Evolutionary conservation across 2,888 invertebrate genomes (phyloP), one percentile per base, ranked within the genome.

Genomic region (Diaprepes abbreviatus): DNA sequence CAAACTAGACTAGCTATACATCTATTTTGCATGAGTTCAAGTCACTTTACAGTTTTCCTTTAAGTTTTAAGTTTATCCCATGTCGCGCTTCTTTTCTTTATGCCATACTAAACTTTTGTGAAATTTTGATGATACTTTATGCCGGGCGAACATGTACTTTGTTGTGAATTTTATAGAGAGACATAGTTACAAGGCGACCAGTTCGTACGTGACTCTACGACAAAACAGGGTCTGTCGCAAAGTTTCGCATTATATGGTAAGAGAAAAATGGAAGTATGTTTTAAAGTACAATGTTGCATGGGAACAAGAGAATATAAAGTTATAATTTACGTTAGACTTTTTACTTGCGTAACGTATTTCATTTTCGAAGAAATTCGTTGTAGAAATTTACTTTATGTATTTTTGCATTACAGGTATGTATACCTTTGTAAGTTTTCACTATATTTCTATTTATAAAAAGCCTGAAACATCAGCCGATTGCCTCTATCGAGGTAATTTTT

Each of bases 41-140:
- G 63, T 50, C 63, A 40, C 54, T 55, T 59, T 59, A 28, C 43
- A 43, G 54, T 43, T 40, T 60, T 17, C 33, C 48, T 45, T 17
- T 21, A 60, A 48, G 3, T 60, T 60, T 50, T 48, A 59, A 60
- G 35, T 45, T 45, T 43, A 24, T 33, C 45, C 40, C 59, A 45
- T 48, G 59, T 60, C 59, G 59, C 52, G 33, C 9, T 60, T 62
- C 33, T 24, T 62, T 50, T 62, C 62, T 48, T 31, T 35, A 43
- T 50, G 33, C 48, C 50, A 24, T 3, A 45, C 36, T 66, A 67
- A 67, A 62, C 62, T 62, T 62, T 67, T 54, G 62, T 54, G 62
- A 67, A 67, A 67, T 67, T 62, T 62, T 67, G 67, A 67, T 67
- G 67, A 62, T 62, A 67, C 55, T 62, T 67, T 67, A 58, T 48